Evolutionary conservation across 35 echinoderm and acorn worm genomes (phyloP).

Genomic region (Heliocidaris tuberculata): DNA sequence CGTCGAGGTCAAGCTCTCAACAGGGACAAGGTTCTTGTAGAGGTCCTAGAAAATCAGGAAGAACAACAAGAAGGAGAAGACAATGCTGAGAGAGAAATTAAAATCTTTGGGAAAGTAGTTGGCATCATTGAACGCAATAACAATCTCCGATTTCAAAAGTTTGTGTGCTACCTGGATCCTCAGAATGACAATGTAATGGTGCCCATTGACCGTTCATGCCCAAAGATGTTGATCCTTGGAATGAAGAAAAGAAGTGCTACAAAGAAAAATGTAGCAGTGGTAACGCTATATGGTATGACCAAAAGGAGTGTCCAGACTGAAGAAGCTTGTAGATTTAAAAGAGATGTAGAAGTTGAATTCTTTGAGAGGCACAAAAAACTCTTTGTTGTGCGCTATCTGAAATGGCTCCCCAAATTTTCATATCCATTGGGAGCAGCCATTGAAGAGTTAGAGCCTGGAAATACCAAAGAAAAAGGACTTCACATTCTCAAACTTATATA

Average conservation of each 20-base stretch:
- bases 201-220: conserved; percentile 77
- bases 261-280: conserved; percentile 27
- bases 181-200: conserved; percentile 80
- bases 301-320: conserved; percentile 13
- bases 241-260: not conserved
- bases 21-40: conserved; percentile 69
- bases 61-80: conserved; percentile 49
- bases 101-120: conserved; percentile 75
- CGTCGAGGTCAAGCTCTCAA: conserved; percentile 67
- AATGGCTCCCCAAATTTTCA: conserved; percentile 60
- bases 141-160: conserved; percentile 68
- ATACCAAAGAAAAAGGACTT: conserved; percentile 61
- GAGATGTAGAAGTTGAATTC: conserved; percentile 52
- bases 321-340: conserved; percentile 25
- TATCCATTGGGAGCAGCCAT: conserved; percentile 85
- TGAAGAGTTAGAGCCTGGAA: conserved; percentile 69
- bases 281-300: conserved; percentile 44
- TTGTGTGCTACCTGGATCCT: conserved; percentile 87
- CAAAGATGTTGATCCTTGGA: conserved; percentile 69
- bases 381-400: conserved; percentile 85
- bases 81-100: conserved; percentile 38
- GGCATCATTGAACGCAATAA: conserved; percentile 67
- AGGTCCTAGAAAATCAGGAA: conserved; percentile 59
- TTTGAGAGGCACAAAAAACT: conserved; percentile 67
- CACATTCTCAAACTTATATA: conserved; percentile 78